These are phyloP conservation scores for Nipponia nippon DNA, from an alignment of 2,113 vertebrate genomes.

Conservation along the genomic window DNA sequence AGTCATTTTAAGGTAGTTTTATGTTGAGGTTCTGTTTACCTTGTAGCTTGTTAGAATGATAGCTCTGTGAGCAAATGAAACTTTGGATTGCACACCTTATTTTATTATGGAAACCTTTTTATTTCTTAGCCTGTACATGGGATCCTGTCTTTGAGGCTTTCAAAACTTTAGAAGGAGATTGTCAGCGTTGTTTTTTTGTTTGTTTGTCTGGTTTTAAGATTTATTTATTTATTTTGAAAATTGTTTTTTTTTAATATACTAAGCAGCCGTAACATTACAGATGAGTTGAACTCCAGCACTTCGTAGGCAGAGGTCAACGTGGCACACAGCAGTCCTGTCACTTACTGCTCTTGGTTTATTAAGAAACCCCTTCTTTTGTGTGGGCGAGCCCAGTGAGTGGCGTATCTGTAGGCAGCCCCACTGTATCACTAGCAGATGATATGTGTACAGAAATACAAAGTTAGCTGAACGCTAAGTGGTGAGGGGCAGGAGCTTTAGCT, in stretches of 20 bases:
- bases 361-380: background rate
- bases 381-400: background rate
- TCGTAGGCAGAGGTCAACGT: background rate
- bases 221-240: background rate
- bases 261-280: background rate
- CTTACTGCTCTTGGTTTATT: background rate
- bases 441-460: background rate
- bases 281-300: background rate
- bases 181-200: background rate
- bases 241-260: background rate
- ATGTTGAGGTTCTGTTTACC: background rate
- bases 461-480: background rate
- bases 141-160: background rate
- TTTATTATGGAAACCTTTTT: background rate
- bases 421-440: background rate
- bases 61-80: background rate
- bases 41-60: background rate
- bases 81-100: background rate
- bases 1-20: background rate
- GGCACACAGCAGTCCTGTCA: background rate
- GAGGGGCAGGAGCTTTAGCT: background rate
- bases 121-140: background rate
- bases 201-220: too few species aligned
- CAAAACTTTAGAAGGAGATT: background rate
- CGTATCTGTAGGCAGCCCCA: background rate